These are phyloP conservation scores for Entelurus aequoreus DNA, from an alignment of 2,113 vertebrate species.

Conservation along the genomic window DNA sequence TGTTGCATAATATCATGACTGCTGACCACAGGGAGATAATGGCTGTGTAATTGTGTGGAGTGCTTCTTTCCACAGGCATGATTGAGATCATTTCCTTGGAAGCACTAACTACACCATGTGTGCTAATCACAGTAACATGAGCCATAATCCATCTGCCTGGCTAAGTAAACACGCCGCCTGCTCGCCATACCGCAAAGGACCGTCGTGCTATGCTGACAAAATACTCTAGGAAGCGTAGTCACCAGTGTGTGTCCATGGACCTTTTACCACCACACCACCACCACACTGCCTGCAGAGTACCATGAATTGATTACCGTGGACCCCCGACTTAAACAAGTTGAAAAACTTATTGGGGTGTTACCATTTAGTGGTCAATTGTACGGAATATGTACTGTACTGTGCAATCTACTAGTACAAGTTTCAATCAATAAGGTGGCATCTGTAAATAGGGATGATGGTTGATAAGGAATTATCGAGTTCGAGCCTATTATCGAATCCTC, in stretches of 20 bases:
- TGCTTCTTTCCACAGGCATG: slow-evolving; percentile 22
- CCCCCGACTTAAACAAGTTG: too few species aligned
- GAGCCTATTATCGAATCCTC: too few species aligned
- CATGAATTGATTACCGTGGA: too few species aligned
- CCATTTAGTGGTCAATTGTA: too few species aligned
- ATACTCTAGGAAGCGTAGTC: background rate
- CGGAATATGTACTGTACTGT: too few species aligned
- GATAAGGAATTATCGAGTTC: too few species aligned
- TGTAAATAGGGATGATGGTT: too few species aligned
- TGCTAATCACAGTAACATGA: slow-evolving; percentile 13
- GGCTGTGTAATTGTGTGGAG: slow-evolving; percentile 20
- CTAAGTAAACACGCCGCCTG: background rate
- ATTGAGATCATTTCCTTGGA: slow-evolving; percentile 18
- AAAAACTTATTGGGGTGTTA: too few species aligned
- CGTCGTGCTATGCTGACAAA: background rate
- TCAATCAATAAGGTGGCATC: too few species aligned
- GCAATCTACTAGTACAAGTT: too few species aligned
- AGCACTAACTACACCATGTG: slow-evolving; percentile 2
- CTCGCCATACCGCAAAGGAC: background rate
- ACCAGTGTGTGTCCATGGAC: background rate
- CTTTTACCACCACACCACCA: too few species aligned
- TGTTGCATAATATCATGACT: background rate
- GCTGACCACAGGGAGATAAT: slow-evolving; percentile 17
- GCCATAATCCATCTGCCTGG: background rate
- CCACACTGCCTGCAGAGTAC: too few species aligned